Evolutionary conservation across 2,797 vertebrate genomes (phyloP).

Genomic region (Hemitrygon akajei): DNA sequence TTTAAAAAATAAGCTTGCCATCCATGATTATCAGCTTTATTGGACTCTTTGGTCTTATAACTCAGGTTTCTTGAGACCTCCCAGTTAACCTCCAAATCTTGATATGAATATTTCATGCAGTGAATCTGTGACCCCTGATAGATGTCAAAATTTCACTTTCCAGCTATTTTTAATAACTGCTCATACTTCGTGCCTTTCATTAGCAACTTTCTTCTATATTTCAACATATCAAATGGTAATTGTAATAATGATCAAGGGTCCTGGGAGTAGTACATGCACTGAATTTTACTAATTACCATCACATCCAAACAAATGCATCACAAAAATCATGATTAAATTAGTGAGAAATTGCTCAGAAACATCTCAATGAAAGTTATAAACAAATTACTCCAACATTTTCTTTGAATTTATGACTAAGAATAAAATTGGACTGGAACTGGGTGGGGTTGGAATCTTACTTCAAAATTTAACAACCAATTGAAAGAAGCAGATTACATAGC

Average conservation of each 20-base stretch:
- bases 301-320: not conserved
- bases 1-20: too few relatives aligned
- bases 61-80: too few relatives aligned
- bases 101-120: too few relatives aligned
- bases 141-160: too few relatives aligned
- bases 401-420: not conserved
- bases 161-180: too few relatives aligned
- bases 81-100: too few relatives aligned
- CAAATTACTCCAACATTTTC: not conserved
- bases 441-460: not conserved
- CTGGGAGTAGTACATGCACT: not conserved
- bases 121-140: too few relatives aligned
- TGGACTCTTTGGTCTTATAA: too few relatives aligned
- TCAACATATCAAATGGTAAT: not conserved
- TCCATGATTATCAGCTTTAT: too few relatives aligned
- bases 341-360: not conserved
- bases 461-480: not conserved
- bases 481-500: conserved; percentile 1
- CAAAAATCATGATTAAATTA: not conserved
- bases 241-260: not conserved
- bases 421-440: not conserved
- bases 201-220: too few relatives aligned
- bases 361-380: not conserved
- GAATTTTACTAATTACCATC: not conserved
- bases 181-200: too few relatives aligned